Percentiles rank a stretch among this genome's conserved stretches.
These are phyloP conservation scores for Gastracanthus pulcherrimus DNA, from an alignment of 2,888 invertebrate genomes.

Conservation along the genomic window DNA sequence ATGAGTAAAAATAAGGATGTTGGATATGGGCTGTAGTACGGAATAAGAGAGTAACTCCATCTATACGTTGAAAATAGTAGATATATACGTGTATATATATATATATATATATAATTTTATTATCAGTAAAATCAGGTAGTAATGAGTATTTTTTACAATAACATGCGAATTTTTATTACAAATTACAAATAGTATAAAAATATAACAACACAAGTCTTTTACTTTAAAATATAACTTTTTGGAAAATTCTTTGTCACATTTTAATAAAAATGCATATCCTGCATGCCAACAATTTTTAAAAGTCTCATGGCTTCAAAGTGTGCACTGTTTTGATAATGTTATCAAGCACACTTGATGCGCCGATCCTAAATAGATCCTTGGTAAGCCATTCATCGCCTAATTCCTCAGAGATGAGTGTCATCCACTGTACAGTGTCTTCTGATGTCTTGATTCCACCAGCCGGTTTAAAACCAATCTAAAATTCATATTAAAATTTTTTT, in stretches of 20 bases:
- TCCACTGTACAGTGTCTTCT: conserved; percentile 92
- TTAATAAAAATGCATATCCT: too few relatives aligned
- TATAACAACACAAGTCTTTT: conserved; percentile 15
- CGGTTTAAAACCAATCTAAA: conserved; percentile 96
- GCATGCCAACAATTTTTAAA: too few relatives aligned
- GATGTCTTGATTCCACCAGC: conserved; percentile 96
- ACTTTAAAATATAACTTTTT: not conserved
- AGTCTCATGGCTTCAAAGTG: conserved; percentile 25
- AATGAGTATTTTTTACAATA: not conserved
- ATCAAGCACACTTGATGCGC: conserved; percentile 93
- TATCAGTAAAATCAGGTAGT: too few relatives aligned
- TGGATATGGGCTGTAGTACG: not conserved
- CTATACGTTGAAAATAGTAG: conserved; percentile 25
- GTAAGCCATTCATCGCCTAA: conserved; percentile 93
- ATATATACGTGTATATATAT: too few relatives aligned
- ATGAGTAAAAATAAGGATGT: not conserved
- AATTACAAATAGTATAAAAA: conserved; percentile 15
- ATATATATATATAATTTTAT: too few relatives aligned
- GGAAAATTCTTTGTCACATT: not conserved
- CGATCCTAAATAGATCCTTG: conserved; percentile 91
- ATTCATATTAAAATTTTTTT: conserved; percentile 58
- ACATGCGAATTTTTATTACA: not conserved
- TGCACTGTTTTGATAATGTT: conserved; percentile 81
- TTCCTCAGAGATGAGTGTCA: conserved; percentile 89
- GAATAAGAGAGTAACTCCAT: conserved; percentile 3